Percentiles rank a stretch among this genome's conserved stretches.
These are phyloP conservation scores for Drosophila pegasa DNA, from an alignment of 2,888 invertebrate species.

Conservation along the genomic window DNA sequence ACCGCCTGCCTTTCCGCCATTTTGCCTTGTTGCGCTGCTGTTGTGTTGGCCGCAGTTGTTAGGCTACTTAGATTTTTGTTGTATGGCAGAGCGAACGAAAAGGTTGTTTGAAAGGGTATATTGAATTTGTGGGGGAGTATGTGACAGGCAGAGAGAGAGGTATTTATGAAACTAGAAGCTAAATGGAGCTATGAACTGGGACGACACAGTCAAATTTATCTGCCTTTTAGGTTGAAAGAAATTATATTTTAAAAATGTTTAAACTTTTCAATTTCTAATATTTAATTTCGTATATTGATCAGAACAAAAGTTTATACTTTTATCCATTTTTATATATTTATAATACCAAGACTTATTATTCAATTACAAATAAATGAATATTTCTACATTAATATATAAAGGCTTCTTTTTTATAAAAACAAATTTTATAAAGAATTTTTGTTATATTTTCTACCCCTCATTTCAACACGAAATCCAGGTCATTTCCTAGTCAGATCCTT, in stretches of 20 bases:
- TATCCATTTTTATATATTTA: background rate
- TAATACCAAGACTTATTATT: too few species aligned
- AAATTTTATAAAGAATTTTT: too few species aligned
- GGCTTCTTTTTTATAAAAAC: too few species aligned
- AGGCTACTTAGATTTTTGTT: slow-evolving; percentile 58
- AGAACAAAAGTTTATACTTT: too few species aligned
- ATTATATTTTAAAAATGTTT: background rate
- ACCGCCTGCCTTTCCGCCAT: slow-evolving; percentile 42
- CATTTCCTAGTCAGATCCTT: background rate
- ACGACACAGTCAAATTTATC: background rate
- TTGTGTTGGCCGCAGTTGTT: slow-evolving; percentile 41
- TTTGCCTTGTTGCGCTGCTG: slow-evolving; percentile 36
- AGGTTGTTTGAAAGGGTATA: background rate
- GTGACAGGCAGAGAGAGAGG: background rate
- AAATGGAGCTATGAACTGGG: background rate
- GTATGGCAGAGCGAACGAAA: background rate
- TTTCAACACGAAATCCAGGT: background rate
- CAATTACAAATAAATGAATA: too few species aligned
- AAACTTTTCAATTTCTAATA: too few species aligned
- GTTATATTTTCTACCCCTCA: background rate
- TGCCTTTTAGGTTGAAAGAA: background rate
- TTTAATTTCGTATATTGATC: too few species aligned
- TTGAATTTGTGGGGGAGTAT: background rate
- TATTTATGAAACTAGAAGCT: background rate
- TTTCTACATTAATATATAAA: background rate